phyloP scores from a whole-genome alignment of 92 coral and sea anemone genomes.

The Chrysogorgia sp. region DNA sequence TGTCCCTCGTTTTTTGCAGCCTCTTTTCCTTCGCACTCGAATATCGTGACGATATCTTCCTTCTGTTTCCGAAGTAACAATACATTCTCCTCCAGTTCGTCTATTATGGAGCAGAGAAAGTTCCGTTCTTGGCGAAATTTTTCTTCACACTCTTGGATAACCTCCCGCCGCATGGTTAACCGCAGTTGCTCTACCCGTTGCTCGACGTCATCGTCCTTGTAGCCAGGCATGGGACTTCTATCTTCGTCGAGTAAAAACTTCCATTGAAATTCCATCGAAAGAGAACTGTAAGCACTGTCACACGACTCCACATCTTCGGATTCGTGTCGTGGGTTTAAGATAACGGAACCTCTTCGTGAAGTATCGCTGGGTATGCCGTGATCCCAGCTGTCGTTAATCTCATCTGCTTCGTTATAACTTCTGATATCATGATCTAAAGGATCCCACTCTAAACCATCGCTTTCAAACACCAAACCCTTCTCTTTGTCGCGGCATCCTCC shows the following conservation, averaged over 20 bases:
- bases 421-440: slow-evolving; percentile 15
- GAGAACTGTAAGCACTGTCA: slow-evolving; percentile 31
- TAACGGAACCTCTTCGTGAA: not conserved
- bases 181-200: slow-evolving; percentile 59
- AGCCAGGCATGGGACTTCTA: not conserved
- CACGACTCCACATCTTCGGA: not conserved
- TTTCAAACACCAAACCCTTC: not conserved
- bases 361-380: not conserved
- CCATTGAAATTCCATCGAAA: slow-evolving; percentile 1
- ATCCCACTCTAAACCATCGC: slow-evolving; percentile 38
- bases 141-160: slow-evolving; percentile 61
- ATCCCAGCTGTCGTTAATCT: slow-evolving; percentile 27
- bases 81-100: slow-evolving; percentile 73
- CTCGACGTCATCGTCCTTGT: not conserved
- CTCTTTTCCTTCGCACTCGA: slow-evolving; percentile 63
- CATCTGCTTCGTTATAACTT: slow-evolving; percentile 32
- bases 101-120: slow-evolving; percentile 59
- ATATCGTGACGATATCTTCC: slow-evolving; percentile 75
- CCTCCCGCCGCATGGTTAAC: slow-evolving; percentile 48
- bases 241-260: not conserved
- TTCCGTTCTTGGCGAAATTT: slow-evolving; percentile 57
- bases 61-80: slow-evolving; percentile 67
- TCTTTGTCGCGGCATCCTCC: not conserved
- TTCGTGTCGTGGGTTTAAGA: not conserved
- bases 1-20: not conserved